These are phyloP conservation scores for Cosmopolites sordidus DNA, from an alignment of 2,888 invertebrate genomes.

Conservation along the genomic window DNA sequence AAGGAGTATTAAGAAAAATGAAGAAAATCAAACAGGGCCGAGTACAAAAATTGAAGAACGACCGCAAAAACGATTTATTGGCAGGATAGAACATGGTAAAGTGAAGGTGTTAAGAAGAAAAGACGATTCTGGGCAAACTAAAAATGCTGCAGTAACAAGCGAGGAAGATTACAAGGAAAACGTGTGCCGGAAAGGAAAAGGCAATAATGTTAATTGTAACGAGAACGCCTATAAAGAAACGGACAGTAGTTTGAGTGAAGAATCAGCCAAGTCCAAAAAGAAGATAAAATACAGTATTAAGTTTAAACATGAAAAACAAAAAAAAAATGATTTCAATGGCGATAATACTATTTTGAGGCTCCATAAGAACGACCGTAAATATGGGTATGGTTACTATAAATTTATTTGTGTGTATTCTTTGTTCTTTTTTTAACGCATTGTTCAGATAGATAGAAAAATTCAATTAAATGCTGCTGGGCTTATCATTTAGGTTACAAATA, in stretches of 20 bases:
- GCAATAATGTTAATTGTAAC: slow-evolving; percentile 19
- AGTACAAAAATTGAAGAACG: neutral
- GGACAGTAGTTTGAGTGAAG: slow-evolving; percentile 19
- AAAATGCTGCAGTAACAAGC: slow-evolving; percentile 11
- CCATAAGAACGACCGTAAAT: slow-evolving; percentile 30
- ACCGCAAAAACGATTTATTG: slow-evolving; percentile 18
- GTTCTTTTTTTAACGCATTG: neutral
- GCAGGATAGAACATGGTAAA: slow-evolving; percentile 22
- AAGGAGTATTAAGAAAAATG: no score
- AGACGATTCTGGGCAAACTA: slow-evolving; percentile 14
- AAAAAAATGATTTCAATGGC: slow-evolving; percentile 29
- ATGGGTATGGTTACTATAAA: slow-evolving; percentile 26
- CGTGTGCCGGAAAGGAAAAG: slow-evolving; percentile 16
- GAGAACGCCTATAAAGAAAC: slow-evolving; percentile 23
- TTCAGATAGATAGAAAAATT: neutral
- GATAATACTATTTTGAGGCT: slow-evolving; percentile 33
- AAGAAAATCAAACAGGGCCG: neutral
- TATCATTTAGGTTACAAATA: no score
- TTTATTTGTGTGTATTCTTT: neutral
- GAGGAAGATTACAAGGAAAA: slow-evolving; percentile 19
- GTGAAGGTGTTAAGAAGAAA: slow-evolving; percentile 22
- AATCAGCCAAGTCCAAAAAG: slow-evolving; percentile 24
- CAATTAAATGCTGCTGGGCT: no score
- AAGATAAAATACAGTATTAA: slow-evolving; percentile 37
- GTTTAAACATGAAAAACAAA: slow-evolving; percentile 40